A percentile compares a stretch with the other conserved stretches of the same genome.
phyloP scores from a whole-genome alignment of 2,888 invertebrate species.

The Dyspetes luteomarginatus region DNA sequence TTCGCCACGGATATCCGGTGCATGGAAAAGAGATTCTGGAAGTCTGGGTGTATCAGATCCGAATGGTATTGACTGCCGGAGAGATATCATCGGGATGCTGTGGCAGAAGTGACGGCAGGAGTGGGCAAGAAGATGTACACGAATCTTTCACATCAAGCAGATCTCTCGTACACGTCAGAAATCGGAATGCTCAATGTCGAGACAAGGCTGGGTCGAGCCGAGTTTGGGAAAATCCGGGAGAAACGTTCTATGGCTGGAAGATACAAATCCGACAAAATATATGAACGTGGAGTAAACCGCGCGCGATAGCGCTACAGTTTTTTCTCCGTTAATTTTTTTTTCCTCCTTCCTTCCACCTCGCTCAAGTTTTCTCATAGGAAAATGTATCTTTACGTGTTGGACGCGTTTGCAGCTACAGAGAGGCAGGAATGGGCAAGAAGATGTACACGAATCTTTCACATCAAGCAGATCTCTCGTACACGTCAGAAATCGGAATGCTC shows the following conservation, averaged over 20 bases:
- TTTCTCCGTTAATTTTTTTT: neutral
- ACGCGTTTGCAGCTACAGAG: neutral
- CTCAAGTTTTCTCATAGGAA: conserved; percentile 33
- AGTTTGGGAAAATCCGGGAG: conserved; percentile 4
- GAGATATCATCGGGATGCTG: conserved; percentile 3
- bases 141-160: conserved; percentile 41
- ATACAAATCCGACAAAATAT: conserved; percentile 50
- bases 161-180: conserved; percentile 55
- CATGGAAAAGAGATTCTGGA: conserved; percentile 22
- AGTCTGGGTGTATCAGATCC: conserved; percentile 37
- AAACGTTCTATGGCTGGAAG: conserved; percentile 30
- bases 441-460: conserved; percentile 8
- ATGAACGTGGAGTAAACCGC: no score
- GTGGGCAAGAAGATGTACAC: neutral
- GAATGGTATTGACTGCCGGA: conserved; percentile 47
- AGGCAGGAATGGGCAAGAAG: conserved; percentile 3
- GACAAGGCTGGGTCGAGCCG: neutral
- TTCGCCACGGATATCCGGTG: neutral
- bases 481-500: conserved; percentile 51
- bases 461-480: conserved; percentile 49
- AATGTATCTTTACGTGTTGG: neutral
- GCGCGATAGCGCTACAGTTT: neutral
- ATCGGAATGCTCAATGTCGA: conserved; percentile 36
- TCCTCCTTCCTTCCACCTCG: neutral
- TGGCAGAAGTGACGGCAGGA: neutral